A percentile compares a stretch with the other conserved stretches of the same genome.
Conservation (phyloP, 2,113 vertebrate genomes). For the Saccopteryx leptura region DNA sequence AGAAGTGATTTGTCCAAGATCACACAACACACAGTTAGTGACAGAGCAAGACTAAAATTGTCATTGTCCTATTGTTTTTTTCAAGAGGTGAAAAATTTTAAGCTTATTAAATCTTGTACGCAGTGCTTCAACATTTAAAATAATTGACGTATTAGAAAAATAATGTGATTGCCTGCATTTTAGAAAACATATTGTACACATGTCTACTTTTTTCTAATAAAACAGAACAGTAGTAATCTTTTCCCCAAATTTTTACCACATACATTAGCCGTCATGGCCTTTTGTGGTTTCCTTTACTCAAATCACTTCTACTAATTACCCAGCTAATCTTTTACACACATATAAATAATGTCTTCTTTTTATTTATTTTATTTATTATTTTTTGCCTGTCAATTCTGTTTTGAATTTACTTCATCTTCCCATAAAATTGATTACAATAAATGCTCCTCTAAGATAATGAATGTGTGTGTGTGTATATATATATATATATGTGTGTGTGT, state of each 20-base stretch:
- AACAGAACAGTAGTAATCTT: background rate
- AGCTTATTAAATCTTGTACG: conserved; percentile 18
- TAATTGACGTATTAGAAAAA: conserved; percentile 20
- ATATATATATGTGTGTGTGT: too few relatives aligned
- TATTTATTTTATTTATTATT: too few relatives aligned
- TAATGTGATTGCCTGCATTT: background rate
- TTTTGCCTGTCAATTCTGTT: too few relatives aligned
- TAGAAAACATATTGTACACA: background rate
- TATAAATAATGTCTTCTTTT: background rate
- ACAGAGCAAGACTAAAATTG: background rate
- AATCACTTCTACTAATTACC: background rate
- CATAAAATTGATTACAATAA: too few relatives aligned
- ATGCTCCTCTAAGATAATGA: too few relatives aligned
- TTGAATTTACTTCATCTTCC: too few relatives aligned
- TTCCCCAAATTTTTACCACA: conserved; percentile 19
- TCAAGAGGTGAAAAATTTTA: conserved; percentile 15
- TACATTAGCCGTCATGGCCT: background rate
- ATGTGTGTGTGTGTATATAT: too few relatives aligned
- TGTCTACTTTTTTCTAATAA: background rate
- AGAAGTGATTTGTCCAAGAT: conserved; percentile 19
- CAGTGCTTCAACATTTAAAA: conserved; percentile 9
- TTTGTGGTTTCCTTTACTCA: conserved; percentile 11
- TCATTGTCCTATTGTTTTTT: background rate
- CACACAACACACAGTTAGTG: background rate
- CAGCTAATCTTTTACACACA: background rate